Base-by-base conservation (phyloP, 2,113 vertebrate species). In the Oenanthe melanoleuca region DNA sequence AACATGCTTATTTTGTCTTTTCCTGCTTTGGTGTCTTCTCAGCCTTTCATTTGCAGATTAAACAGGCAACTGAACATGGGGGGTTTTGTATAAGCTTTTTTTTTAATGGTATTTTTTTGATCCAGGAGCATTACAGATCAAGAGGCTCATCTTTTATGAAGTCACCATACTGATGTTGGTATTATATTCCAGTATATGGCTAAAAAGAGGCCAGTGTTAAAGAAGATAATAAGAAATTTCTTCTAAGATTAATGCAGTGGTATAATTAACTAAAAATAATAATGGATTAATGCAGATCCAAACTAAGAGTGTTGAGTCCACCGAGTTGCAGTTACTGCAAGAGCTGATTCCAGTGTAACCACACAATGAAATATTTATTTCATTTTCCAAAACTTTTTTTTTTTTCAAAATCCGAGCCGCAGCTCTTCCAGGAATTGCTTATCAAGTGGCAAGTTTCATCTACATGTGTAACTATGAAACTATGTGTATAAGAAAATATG, bases 1-100 rank as follows among this genome's bases (percentile, higher is more conserved):
- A 89, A 89, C 38, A 50, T 31, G 84, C 33, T 93, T 91, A 61
- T 84, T 95, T 94, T 88, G 19, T 69, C 37, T 86, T 95, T 94
- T 92, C 33, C 71, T 96, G 93, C 40, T 82, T 77, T 6, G 1
- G 28, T 85, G 69, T 93, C 63, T 81, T 88, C 33, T 95, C 38
- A 44, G 31, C 47, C 91, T 94, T 97, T 90, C 77, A 86, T 84
- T 66, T 96, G 53, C 31, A 91, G 40, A 93, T 86, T 67, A 71
- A 94, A 93, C 74, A 93, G 34, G 25, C 11, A 93, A 87, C 5
- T 57, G 72, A 93, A 61, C 57, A 64, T 94, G n/a, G 26, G 3
- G 1, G 0, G 1, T 1, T 82, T 67, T 65, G 14, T 45, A 52
- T 52, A 81, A 88, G 26, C 12, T 5, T 72, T 42, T 22, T 57